Evolutionary conservation across 2,797 vertebrate species (phyloP).

Genomic region (Tiaroga cobitis): DNA sequence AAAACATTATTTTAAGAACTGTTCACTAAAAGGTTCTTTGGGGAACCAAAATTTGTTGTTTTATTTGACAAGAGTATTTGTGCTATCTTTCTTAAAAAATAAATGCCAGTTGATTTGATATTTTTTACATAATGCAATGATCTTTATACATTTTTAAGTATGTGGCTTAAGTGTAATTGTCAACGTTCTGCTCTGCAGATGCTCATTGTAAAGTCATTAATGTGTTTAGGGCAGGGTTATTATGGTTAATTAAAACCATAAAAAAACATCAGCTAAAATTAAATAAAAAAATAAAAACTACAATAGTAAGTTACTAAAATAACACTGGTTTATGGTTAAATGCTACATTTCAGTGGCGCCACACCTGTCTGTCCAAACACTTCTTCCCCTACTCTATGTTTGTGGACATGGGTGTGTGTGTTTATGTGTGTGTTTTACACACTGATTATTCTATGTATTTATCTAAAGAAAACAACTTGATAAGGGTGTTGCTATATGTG

Average conservation of each 20-base stretch:
- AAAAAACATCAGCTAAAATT: background rate
- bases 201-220: background rate
- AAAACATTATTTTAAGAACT: background rate
- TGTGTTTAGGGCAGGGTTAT: background rate
- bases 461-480: conserved; percentile 33
- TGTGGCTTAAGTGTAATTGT: background rate
- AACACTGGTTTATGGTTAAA: background rate
- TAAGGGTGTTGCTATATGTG: conserved; percentile 35
- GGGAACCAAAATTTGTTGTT: background rate
- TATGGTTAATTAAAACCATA: background rate
- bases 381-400: background rate
- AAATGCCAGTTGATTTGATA: background rate
- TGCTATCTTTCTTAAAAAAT: background rate
- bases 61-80: background rate
- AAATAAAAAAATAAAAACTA: background rate
- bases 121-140: background rate
- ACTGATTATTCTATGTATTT: conserved; percentile 7
- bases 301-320: background rate
- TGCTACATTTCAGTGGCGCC: conserved; percentile 1
- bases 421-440: conserved; percentile 25
- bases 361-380: conserved; percentile 50
- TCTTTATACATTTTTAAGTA: background rate
- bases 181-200: background rate
- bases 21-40: background rate
- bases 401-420: conserved; percentile 2